These are phyloP conservation scores for Diabrotica balteata DNA, from an alignment of 2,888 invertebrate species.

Conservation along the genomic window DNA sequence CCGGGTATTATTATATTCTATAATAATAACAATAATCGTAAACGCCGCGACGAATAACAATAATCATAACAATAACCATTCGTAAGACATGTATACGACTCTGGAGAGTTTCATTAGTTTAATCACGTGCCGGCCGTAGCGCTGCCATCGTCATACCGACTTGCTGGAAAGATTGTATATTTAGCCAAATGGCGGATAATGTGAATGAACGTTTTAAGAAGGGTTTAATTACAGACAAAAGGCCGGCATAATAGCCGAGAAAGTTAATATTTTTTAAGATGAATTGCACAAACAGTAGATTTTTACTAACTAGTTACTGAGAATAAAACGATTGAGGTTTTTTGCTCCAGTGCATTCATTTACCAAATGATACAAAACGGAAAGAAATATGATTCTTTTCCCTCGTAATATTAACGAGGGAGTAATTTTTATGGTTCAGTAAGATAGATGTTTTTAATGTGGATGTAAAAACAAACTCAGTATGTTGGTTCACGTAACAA, in stretches of 20 bases:
- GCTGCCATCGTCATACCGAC: constrained; percentile 28
- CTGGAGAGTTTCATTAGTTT: constrained; percentile 57
- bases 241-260: constrained; percentile 20
- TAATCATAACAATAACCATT: constrained; percentile 60
- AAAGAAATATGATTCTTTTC: too few species aligned
- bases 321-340: too few species aligned
- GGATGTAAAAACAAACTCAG: too few species aligned
- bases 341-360: too few species aligned
- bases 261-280: constrained; percentile 1
- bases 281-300: not conserved
- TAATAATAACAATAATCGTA: constrained; percentile 55
- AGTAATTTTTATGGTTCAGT: too few species aligned
- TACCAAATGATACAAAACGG: too few species aligned
- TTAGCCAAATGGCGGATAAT: constrained; percentile 16
- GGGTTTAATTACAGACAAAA: constrained; percentile 37
- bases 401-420: too few species aligned
- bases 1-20: constrained; percentile 52
- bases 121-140: constrained; percentile 51
- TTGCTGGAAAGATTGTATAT: constrained; percentile 18
- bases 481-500: too few species aligned
- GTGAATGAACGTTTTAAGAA: constrained; percentile 11
- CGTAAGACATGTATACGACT: constrained; percentile 55
- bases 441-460: too few species aligned
- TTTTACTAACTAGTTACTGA: too few species aligned
- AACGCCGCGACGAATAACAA: constrained; percentile 56